A percentile compares a stretch with the other conserved stretches of the same genome.
Evolutionary conservation across 2,113 vertebrate species (phyloP).

Genomic region (Sterna hirundo): DNA sequence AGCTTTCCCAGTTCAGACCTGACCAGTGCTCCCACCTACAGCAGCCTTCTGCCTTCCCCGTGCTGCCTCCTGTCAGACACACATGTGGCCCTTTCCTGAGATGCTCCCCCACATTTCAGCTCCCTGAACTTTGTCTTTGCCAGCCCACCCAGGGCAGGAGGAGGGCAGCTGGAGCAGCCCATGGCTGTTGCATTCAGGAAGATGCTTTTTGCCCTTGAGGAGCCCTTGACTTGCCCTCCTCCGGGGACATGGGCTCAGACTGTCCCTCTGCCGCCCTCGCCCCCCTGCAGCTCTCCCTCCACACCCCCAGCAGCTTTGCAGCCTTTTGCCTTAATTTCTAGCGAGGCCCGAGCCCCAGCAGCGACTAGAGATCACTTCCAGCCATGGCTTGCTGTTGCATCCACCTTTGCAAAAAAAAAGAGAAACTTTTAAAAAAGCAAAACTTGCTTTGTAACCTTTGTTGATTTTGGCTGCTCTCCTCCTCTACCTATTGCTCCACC

Average conservation of each 20-base stretch:
- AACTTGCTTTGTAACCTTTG: conserved; percentile 15
- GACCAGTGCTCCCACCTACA: not conserved
- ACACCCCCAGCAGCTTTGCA: not conserved
- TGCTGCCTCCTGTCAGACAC: not conserved
- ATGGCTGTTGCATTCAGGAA: not conserved
- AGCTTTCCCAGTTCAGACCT: not conserved
- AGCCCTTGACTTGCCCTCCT: not conserved
- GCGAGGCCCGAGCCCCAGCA: not conserved
- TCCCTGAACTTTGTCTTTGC: not conserved
- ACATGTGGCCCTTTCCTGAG: not conserved
- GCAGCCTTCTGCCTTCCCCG: rapidly evolving
- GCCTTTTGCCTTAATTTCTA: not conserved
- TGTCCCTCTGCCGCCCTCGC: rapidly evolving
- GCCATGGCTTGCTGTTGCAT: not conserved
- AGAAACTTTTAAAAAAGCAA: not conserved
- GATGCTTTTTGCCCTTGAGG: not conserved
- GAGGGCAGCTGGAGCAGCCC: not conserved
- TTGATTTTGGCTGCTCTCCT: conserved; percentile 61
- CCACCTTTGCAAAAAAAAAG: not conserved
- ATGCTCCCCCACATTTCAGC: not conserved
- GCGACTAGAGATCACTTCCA: not conserved
- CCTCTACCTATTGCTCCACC: conserved; percentile 34
- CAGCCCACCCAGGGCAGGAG: not conserved
- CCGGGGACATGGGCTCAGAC: not conserved
- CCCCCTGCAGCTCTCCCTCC: not conserved